phyloP scores from a whole-genome alignment of 1,140 invertebrate species.

The Drosophila lowei region DNA sequence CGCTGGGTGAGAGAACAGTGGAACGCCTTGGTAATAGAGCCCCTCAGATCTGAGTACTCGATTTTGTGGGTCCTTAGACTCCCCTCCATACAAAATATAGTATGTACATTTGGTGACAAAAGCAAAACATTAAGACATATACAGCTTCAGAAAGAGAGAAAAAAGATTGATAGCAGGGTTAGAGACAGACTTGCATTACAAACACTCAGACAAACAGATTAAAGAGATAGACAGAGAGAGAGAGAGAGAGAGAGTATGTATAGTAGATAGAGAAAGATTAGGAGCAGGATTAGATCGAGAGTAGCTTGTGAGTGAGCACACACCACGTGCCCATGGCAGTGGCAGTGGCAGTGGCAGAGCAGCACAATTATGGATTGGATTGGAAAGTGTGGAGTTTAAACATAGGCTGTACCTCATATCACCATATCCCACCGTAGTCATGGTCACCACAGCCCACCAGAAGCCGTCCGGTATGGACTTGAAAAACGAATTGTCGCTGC shows the following conservation, averaged over 20 bases:
- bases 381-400: slow-evolving; percentile 48
- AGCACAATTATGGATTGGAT: slow-evolving; percentile 24
- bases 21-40: slow-evolving; percentile 6
- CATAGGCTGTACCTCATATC: slow-evolving; percentile 95
- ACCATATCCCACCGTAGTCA: slow-evolving; percentile 99
- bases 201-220: slow-evolving; percentile 31
- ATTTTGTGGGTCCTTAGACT: too few relatives aligned
- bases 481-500: slow-evolving; percentile 98
- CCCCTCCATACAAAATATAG: neutral
- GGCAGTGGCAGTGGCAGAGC: neutral
- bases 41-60: neutral
- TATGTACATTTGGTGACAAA: slow-evolving; percentile 33
- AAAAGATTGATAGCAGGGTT: slow-evolving; percentile 9
- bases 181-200: slow-evolving; percentile 37
- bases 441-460: slow-evolving; percentile 99
- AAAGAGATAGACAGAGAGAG: slow-evolving; percentile 3
- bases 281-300: slow-evolving; percentile 24
- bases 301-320: slow-evolving; percentile 27
- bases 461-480: slow-evolving; percentile 99
- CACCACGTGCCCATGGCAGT: too few relatives aligned
- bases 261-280: slow-evolving; percentile 33
- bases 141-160: slow-evolving; percentile 11
- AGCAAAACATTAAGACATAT: slow-evolving; percentile 24
- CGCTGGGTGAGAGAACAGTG: neutral
- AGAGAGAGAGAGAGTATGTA: slow-evolving; percentile 14